Percentiles rank a stretch among this genome's conserved stretches.
These are phyloP conservation scores for Eulacestoma nigropectus DNA, from an alignment of 2,113 vertebrate genomes.

Conservation along the genomic window DNA sequence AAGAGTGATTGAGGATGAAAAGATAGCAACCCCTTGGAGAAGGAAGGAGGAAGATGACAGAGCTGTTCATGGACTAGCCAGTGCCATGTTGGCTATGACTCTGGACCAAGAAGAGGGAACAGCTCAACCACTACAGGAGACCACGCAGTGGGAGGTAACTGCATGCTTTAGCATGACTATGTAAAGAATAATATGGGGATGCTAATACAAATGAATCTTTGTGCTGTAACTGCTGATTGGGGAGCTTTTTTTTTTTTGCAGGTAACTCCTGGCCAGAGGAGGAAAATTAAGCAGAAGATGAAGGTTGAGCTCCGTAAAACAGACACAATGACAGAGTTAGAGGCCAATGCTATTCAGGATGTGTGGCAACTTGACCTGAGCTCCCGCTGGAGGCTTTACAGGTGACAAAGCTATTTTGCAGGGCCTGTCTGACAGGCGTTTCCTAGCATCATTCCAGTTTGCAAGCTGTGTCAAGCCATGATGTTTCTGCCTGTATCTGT, in stretches of 20 bases:
- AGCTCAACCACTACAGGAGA: neutral
- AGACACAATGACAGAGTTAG: constrained; percentile 73
- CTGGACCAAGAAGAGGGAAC: constrained; percentile 55
- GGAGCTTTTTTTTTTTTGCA: neutral
- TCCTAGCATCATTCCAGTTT: neutral
- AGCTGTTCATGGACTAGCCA: constrained; percentile 53
- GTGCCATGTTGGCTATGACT: constrained; percentile 75
- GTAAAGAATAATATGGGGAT: neutral
- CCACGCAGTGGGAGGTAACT: constrained; percentile 67
- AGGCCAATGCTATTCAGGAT: constrained; percentile 70
- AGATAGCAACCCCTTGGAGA: neutral
- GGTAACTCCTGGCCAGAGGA: constrained; percentile 76
- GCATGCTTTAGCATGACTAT: neutral
- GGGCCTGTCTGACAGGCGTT: neutral
- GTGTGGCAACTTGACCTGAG: constrained; percentile 79
- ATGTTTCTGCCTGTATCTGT: neutral
- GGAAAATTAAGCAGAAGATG: constrained; percentile 77
- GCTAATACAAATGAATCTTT: neutral
- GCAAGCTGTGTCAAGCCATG: neutral
- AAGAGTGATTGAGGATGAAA: constrained; percentile 80
- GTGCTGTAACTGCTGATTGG: neutral
- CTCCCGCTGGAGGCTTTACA: constrained; percentile 89
- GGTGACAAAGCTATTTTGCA: constrained; percentile 67
- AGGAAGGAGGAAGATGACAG: constrained; percentile 44
- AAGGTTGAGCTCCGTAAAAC: constrained; percentile 74